Evolutionary conservation across 1,140 invertebrate species (phyloP), one percentile per base, ranked within the genome.

Genomic region (Battus philenor): DNA sequence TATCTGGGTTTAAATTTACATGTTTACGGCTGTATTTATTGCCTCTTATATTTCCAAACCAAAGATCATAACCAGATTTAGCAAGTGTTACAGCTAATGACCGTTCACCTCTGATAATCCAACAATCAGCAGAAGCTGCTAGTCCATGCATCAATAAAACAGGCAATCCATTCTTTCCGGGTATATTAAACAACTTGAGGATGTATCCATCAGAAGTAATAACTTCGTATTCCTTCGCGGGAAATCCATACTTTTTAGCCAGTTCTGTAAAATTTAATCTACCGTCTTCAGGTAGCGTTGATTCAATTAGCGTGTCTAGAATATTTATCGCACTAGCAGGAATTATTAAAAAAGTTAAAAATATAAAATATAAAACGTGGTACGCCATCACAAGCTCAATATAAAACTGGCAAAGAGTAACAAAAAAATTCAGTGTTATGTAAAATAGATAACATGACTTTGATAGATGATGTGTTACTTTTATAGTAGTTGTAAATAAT

Each of bases 151-250:
- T 53, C 1, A 65, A 36, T 0, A 61, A 44, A 5, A 65, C 24
- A 1, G 61, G 57, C 17, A 27, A 18, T 6, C 20, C 33, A 4
- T 41, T 36, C 0, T 39, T 15, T 2, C 54, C 57, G 2, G 50
- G 45, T 1, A 64, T 30, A 4, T 45, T 43, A 39, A 54, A 60
- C 0, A 60, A 24, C 3, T 36, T 50, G 2, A 65, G 49, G 3
- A 58, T 60, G 27, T 65, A 65, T 4, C 54, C 51, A 22, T 65
- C 61, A 31, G 53, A 51, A 2, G 61, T 65, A 0, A 12, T 38
- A 8, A 65, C 51, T 2, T 52, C n/a, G 17, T 55, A 52, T 26
- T 53, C 32, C 6, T 45, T 10, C 1, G 44, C 33, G 1, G 33
- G 8, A n/a, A 52, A 44, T 5, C 55, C 55, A 32, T 55, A 62